phyloP scores from a whole-genome alignment of 1,140 invertebrate species.

The Drosophila jambulina region DNA sequence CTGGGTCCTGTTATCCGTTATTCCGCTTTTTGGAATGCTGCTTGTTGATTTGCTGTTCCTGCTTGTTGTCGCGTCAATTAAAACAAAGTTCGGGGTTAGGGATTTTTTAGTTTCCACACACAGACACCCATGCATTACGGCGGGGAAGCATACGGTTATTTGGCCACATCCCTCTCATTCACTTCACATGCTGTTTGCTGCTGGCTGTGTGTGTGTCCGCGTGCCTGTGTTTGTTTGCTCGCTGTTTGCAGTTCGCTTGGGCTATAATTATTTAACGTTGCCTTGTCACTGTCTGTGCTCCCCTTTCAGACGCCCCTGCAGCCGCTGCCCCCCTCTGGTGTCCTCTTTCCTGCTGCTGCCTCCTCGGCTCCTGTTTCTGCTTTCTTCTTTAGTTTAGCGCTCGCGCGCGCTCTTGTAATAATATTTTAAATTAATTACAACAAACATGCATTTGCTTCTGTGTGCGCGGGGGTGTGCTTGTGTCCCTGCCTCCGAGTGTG shows the following conservation, averaged over 20 bases:
- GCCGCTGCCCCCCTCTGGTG: neutral
- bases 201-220: neutral
- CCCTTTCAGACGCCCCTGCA: neutral
- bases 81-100: slow-evolving; percentile 39
- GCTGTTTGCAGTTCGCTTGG: slow-evolving; percentile 77
- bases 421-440: slow-evolving; percentile 84
- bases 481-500: slow-evolving; percentile 19
- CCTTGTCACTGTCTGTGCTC: slow-evolving; percentile 66
- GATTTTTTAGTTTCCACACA: slow-evolving; percentile 34
- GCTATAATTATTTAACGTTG: slow-evolving; percentile 81
- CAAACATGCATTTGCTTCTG: slow-evolving; percentile 70
- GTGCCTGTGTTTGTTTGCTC: slow-evolving; percentile 41
- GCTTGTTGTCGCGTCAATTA: slow-evolving; percentile 58
- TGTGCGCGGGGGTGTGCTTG: slow-evolving; percentile 42
- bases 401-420: slow-evolving; percentile 81
- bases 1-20: neutral
- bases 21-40: slow-evolving; percentile 12
- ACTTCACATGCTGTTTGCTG: slow-evolving; percentile 20
- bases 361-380: slow-evolving; percentile 51
- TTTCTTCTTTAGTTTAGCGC: slow-evolving; percentile 75
- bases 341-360: slow-evolving; percentile 21
- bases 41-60: slow-evolving; percentile 74
- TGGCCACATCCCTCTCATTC: slow-evolving; percentile 40
- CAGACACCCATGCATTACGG: neutral
- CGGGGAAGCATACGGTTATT: slow-evolving; percentile 41